Percentiles rank a stretch among this genome's conserved stretches.
These are phyloP conservation scores for Odontocolon sp. DNA, from an alignment of 2,888 invertebrate genomes.

Conservation along the genomic window DNA sequence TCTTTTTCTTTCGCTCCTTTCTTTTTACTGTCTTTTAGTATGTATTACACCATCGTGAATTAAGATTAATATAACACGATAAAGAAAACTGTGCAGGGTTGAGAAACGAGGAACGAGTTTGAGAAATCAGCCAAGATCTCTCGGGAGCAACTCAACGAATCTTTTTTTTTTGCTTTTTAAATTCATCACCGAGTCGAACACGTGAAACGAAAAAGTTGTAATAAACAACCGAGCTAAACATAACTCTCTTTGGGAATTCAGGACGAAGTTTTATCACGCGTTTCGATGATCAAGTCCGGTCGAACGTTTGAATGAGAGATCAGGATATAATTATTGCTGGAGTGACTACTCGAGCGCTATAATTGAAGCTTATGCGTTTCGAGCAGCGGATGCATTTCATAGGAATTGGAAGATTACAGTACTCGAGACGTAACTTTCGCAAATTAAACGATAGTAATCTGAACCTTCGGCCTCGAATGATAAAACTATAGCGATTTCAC, in stretches of 20 bases:
- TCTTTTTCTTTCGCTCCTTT: too few species aligned
- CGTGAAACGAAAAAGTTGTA: neutral
- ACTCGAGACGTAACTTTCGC: conserved; percentile 51
- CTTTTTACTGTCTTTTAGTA: too few species aligned
- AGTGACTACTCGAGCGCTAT: conserved; percentile 4
- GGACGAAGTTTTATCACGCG: conserved; percentile 1
- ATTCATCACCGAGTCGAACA: too few species aligned
- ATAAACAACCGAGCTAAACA: neutral
- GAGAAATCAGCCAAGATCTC: conserved; percentile 40
- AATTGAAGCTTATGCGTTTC: conserved; percentile 29
- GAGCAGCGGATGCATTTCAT: conserved; percentile 40
- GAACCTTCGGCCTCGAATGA: neutral
- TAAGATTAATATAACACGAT: neutral
- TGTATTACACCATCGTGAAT: neutral
- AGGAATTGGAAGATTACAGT: conserved; percentile 51
- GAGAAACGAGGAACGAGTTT: conserved; percentile 38
- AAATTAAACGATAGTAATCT: conserved; percentile 35
- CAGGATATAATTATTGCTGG: conserved; percentile 25
- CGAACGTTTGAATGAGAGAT: neutral
- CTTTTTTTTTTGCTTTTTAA: conserved; percentile 13
- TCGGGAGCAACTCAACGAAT: conserved; percentile 8
- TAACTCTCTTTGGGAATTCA: too few species aligned
- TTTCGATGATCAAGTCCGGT: conserved; percentile 25
- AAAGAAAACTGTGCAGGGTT: neutral
- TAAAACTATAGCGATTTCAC: conserved; percentile 23